Conservation (phyloP, 2,888 invertebrate genomes). For the Machimus rusticus region DNA sequence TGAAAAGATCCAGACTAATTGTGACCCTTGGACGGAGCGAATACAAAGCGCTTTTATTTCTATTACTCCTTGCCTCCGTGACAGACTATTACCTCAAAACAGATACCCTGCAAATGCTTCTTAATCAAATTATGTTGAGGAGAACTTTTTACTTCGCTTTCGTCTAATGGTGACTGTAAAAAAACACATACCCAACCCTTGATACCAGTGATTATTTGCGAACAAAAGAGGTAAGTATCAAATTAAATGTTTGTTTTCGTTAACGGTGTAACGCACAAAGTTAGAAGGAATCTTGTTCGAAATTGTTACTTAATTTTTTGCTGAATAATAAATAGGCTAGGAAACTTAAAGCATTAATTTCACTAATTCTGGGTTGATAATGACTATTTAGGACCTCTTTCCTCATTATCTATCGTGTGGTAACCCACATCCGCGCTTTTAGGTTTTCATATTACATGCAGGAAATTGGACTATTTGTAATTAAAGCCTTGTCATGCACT, state of each 20-base stretch:
- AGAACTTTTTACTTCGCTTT: not conserved
- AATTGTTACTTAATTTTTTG: not conserved
- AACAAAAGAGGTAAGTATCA: not conserved
- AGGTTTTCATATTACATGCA: not conserved
- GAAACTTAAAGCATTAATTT: not conserved
- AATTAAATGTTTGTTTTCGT: not conserved
- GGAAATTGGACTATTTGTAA: not conserved
- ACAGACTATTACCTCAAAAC: constrained; percentile 31
- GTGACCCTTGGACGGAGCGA: constrained; percentile 8
- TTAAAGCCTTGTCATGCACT: not conserved
- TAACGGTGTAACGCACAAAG: not conserved
- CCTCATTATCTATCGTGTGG: not conserved
- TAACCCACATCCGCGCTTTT: not conserved
- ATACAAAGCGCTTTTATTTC: constrained; percentile 29
- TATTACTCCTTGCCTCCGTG: not conserved
- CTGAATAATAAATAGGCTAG: not conserved
- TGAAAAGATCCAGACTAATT: constrained; percentile 32
- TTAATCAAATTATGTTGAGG: constrained; percentile 2
- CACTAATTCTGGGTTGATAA: not conserved
- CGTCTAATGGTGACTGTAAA: not conserved
- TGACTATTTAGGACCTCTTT: not conserved
- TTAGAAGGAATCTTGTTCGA: not conserved
- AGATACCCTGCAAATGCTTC: constrained; percentile 24
- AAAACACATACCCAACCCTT: not conserved
- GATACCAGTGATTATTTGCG: not conserved